Conservation (phyloP, 2,888 invertebrate species). For the Protonemura montana region DNA sequence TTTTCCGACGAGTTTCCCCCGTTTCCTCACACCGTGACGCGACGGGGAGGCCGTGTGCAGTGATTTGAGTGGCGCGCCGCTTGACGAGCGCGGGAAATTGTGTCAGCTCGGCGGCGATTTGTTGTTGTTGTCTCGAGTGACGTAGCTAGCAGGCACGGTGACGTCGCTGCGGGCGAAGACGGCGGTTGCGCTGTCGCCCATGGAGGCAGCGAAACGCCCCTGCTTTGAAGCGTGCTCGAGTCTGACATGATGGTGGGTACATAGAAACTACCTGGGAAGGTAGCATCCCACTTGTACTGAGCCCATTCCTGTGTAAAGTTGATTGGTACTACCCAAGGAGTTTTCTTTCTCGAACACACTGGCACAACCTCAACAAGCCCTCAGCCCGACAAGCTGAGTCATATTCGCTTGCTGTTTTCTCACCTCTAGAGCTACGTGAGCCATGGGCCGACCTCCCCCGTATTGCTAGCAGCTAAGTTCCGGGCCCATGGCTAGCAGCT, state of each 20-base stretch:
- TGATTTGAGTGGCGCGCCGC: not conserved
- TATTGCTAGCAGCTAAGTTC: no score
- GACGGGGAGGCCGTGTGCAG: not conserved
- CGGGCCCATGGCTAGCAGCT: no score
- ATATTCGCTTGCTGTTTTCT: no score
- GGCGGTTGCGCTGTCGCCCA: not conserved
- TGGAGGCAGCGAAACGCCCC: conserved; percentile 16
- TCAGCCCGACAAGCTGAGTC: no score
- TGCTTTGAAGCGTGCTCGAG: not conserved
- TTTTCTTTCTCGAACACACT: no score
- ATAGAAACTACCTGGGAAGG: not conserved
- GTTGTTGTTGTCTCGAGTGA: not conserved
- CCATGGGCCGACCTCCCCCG: no score
- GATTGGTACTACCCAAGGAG: no score
- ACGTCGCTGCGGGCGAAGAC: not conserved
- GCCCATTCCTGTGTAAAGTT: no score
- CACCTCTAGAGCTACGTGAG: no score
- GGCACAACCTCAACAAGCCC: no score
- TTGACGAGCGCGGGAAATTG: not conserved
- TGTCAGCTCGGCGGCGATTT: not conserved
- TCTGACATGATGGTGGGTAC: conserved; percentile 28
- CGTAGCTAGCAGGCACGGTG: not conserved
- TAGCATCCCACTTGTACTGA: no score
- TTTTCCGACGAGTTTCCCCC: not conserved
- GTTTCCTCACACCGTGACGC: no score